These are phyloP conservation scores for Myotis daubentonii DNA, from an alignment of 2,797 vertebrate species.

Conservation along the genomic window DNA sequence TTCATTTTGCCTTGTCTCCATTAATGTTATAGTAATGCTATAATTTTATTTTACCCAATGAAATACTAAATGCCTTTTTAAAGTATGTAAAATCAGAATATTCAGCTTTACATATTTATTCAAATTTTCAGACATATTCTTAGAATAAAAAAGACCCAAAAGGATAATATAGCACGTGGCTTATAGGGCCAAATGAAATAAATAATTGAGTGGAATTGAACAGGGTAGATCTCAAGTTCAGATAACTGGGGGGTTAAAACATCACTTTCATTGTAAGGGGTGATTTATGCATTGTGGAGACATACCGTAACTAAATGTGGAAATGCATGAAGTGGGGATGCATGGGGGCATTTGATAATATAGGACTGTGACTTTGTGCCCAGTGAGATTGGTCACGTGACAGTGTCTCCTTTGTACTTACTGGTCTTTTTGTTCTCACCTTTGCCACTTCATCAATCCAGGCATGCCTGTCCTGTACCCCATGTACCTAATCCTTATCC, in stretches of 20 bases:
- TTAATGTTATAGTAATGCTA: background rate
- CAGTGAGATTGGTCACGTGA: background rate
- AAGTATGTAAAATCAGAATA: background rate
- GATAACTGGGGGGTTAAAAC: background rate
- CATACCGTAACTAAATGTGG: background rate
- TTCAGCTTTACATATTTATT: background rate
- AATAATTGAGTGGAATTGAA: background rate
- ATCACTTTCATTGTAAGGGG: background rate
- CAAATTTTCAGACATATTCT: slow-evolving; percentile 14
- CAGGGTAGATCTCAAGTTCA: background rate
- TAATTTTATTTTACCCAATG: background rate
- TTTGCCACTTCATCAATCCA: background rate
- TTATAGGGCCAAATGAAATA: background rate
- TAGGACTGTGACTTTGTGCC: background rate
- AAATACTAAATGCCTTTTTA: background rate
- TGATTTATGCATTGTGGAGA: background rate
- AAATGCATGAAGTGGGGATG: background rate
- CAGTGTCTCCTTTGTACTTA: background rate
- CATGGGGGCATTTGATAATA: background rate
- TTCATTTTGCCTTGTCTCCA: background rate
- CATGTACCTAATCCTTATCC: background rate
- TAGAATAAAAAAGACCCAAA: background rate
- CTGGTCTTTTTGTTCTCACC: background rate
- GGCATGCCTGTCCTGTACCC: background rate
- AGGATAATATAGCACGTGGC: background rate